A percentile compares a stretch with the other conserved stretches of the same genome.
Conservation (phyloP, 2,888 invertebrate species). For the Nesidiocoris tenuis region DNA sequence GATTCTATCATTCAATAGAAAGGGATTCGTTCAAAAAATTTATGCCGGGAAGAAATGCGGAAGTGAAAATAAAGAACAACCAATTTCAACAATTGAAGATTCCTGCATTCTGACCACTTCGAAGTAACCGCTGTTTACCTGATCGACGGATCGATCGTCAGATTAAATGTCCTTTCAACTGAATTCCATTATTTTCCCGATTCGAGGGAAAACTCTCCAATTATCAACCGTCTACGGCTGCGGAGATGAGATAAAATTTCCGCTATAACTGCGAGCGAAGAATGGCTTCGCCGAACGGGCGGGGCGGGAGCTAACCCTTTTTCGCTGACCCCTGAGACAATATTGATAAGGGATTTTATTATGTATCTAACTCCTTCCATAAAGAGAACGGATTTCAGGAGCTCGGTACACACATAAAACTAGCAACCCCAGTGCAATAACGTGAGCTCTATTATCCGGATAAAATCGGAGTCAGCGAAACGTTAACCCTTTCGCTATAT, state of each 20-base stretch:
- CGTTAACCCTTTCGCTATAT: background rate
- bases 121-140: too few relatives aligned
- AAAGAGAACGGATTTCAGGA: background rate
- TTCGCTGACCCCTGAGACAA: slow-evolving; percentile 28
- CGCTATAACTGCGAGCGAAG: background rate
- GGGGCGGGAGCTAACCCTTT: background rate
- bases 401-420: background rate
- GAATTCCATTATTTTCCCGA: background rate
- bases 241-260: background rate
- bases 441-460: background rate
- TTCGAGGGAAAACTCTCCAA: too few relatives aligned
- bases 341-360: slow-evolving; percentile 20
- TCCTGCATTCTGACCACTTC: too few relatives aligned
- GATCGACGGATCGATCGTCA: too few relatives aligned
- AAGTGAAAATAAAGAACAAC: too few relatives aligned
- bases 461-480: background rate
- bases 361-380: background rate
- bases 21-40: too few relatives aligned
- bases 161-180: too few relatives aligned
- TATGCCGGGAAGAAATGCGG: too few relatives aligned
- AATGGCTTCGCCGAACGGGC: background rate
- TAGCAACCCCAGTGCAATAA: background rate
- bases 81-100: too few relatives aligned
- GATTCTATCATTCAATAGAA: too few relatives aligned
- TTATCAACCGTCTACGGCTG: background rate